Evolutionary conservation across 2,113 vertebrate species (phyloP).

Genomic region (Podilymbus podiceps): DNA sequence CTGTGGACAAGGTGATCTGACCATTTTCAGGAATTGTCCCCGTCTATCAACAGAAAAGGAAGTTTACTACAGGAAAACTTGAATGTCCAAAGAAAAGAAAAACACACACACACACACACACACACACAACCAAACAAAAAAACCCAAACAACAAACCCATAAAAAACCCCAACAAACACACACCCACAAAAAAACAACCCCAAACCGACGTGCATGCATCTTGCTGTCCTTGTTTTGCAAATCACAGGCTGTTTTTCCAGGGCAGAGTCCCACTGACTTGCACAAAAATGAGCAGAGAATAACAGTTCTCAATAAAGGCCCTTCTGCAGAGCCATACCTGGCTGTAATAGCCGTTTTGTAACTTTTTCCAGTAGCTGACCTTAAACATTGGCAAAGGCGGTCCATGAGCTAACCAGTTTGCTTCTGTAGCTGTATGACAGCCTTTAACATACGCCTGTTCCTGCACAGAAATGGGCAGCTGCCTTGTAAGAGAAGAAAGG

Average conservation of each 20-base stretch:
- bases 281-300: neutral
- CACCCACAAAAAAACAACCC: neutral
- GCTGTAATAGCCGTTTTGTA: neutral
- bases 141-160: no score
- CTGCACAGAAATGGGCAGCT: neutral
- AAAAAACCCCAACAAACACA: no score
- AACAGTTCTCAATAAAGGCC: neutral
- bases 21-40: neutral
- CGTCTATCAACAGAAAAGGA: neutral
- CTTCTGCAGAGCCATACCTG: neutral
- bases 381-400: slow-evolving; percentile 7
- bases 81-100: neutral
- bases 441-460: neutral
- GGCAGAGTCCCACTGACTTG: neutral
- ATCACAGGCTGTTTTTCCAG: neutral
- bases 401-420: neutral
- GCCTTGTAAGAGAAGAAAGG: neutral
- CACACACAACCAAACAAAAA: no score
- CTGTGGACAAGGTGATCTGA: neutral
- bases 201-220: neutral
- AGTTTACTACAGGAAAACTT: neutral
- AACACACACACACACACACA: no score
- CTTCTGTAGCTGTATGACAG: neutral
- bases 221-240: neutral
- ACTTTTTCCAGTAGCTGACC: slow-evolving; percentile 46